Evolutionary conservation across 2,888 invertebrate genomes (phyloP).

Genomic region (Craniophora ligustri): DNA sequence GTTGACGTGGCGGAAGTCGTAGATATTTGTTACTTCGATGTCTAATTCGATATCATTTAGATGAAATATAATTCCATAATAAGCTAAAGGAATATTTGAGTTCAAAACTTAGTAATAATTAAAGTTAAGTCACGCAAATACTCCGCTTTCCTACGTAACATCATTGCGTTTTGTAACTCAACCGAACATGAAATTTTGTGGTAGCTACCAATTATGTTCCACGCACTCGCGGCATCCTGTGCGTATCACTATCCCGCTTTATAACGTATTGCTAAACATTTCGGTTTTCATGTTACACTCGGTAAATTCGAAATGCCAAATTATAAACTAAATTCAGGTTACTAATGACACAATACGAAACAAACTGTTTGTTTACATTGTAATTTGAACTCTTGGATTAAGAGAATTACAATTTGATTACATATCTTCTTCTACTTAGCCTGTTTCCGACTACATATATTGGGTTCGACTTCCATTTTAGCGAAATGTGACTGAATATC

Average conservation of each 20-base stretch:
- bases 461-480: no score
- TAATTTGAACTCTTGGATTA: no score
- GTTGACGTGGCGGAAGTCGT: no score
- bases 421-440: no score
- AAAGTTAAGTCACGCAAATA: slow-evolving; percentile 54
- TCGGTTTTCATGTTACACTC: slow-evolving; percentile 29
- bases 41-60: not conserved
- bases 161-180: slow-evolving; percentile 64
- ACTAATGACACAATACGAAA: slow-evolving; percentile 3
- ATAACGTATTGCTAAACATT: slow-evolving; percentile 52
- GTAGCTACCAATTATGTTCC: slow-evolving; percentile 62
- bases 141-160: slow-evolving; percentile 27
- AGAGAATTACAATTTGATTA: no score
- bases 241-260: slow-evolving; percentile 43
- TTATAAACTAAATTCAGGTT: slow-evolving; percentile 1
- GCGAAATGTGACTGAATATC: no score
- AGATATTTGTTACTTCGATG: not conserved
- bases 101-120: slow-evolving; percentile 61
- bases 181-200: slow-evolving; percentile 68
- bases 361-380: not conserved
- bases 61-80: slow-evolving; percentile 25
- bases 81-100: slow-evolving; percentile 41
- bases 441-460: no score
- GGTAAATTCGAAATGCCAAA: slow-evolving; percentile 12
- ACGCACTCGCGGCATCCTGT: slow-evolving; percentile 51